These are phyloP conservation scores for Nothocercus julius DNA, from an alignment of 2,113 vertebrate species.

Conservation along the genomic window DNA sequence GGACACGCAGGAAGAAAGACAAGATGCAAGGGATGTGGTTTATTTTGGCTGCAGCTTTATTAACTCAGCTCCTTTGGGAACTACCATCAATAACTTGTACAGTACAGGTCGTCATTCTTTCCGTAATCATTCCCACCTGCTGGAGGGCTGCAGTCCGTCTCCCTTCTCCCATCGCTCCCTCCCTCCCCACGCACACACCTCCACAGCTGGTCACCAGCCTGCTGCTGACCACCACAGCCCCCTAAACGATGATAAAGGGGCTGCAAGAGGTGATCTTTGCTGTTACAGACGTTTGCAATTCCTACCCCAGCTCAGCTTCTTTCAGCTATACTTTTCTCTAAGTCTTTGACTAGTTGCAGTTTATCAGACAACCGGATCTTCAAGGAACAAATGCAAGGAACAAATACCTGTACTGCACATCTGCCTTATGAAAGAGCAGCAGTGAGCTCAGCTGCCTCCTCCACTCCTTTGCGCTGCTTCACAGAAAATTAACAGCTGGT, in stretches of 20 bases:
- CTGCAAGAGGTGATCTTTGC: background rate
- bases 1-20: slow-evolving; percentile 33
- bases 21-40: slow-evolving; percentile 64
- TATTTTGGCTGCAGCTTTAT: slow-evolving; percentile 63
- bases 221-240: background rate
- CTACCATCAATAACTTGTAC: slow-evolving; percentile 57
- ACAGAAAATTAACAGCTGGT: background rate
- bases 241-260: background rate
- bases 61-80: slow-evolving; percentile 50
- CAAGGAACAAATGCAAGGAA: background rate
- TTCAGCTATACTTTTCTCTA: background rate
- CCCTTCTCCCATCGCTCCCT: background rate
- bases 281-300: background rate
- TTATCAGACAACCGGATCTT: background rate
- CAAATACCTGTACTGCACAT: background rate
- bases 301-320: background rate
- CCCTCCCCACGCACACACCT: background rate
- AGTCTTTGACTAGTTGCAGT: background rate
- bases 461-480: background rate
- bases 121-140: slow-evolving; percentile 66
- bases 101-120: slow-evolving; percentile 56
- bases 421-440: background rate
- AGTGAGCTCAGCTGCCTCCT: background rate
- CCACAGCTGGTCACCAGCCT: slow-evolving; percentile 55
- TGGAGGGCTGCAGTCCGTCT: background rate